These are phyloP conservation scores for Gobio occitaniae DNA, from an alignment of 2,797 vertebrate species.

Conservation along the genomic window DNA sequence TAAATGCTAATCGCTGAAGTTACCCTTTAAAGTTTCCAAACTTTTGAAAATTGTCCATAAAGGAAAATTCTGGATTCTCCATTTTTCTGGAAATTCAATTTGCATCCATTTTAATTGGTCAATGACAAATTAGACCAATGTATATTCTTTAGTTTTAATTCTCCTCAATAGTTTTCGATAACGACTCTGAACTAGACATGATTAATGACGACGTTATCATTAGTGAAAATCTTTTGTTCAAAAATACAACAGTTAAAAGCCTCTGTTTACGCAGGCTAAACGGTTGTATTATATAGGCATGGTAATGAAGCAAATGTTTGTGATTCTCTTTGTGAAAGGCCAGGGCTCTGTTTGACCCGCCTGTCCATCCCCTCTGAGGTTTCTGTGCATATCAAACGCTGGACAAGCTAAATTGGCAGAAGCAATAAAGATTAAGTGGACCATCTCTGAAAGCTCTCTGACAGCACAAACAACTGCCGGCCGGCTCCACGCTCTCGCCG, in stretches of 20 bases:
- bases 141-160: neutral
- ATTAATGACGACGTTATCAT: slow-evolving; percentile 22
- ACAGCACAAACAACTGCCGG: slow-evolving; percentile 73
- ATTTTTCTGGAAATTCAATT: neutral
- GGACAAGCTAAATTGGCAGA: slow-evolving; percentile 64
- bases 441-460: slow-evolving; percentile 64
- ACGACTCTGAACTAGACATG: neutral
- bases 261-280: slow-evolving; percentile 30
- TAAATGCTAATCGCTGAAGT: too few species aligned
- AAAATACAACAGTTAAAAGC: slow-evolving; percentile 52
- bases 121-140: neutral
- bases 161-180: neutral
- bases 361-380: slow-evolving; percentile 55
- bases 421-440: slow-evolving; percentile 69
- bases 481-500: slow-evolving; percentile 62
- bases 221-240: slow-evolving; percentile 46
- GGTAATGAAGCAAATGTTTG: slow-evolving; percentile 48
- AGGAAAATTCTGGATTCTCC: neutral
- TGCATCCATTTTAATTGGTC: neutral
- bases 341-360: slow-evolving; percentile 50
- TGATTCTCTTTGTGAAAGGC: slow-evolving; percentile 55
- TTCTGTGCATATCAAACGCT: slow-evolving; percentile 55
- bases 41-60: neutral
- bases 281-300: slow-evolving; percentile 40
- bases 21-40: too few species aligned